Base-by-base conservation (phyloP, 2,888 invertebrate genomes). In the Strigamia transsilvanica region DNA sequence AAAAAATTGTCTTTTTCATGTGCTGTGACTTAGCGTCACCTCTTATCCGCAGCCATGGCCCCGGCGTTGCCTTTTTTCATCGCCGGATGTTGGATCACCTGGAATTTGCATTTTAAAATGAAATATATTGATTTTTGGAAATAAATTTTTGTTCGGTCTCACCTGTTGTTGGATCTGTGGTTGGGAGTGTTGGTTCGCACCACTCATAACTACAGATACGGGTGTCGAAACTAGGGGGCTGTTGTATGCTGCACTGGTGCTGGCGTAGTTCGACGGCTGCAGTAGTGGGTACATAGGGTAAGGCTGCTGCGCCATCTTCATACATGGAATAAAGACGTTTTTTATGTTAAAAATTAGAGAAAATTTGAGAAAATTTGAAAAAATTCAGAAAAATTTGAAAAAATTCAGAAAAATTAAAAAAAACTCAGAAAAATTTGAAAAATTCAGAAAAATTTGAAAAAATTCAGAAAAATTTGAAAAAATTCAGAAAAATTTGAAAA, bases 121-220 rank as follows among this genome's bases (percentile, higher is more conserved):
- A n/a, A n/a, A n/a, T n/a, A 13, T 66, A 23, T 27, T 66, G 10
- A 27, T 66, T 66, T 4, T 2, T 66, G 23, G 13, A 2, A 66
- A 9, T 23, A 9, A 2, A 51, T 51, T n/a, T 18, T n/a, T 7
- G 4, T 18, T 3, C 4, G 15, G 4, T 51, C 2, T 51, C n/a
- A 51, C 51, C 51, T 51, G 51, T 51, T 15, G 18, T 32, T 73
- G 27, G 6, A 73, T 2, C 73, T 73, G 73, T 73, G 23, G 73
- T n/a, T 73, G 73, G 1, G 61, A 61, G 10, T 61, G 61, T 23
- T 73, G 15, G 10, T 32, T 73, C 5, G 73, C 73, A 73, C 15
- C 32, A 32, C 73, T 73, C 73, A 73, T 73, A 73, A 73, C 73
- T 27, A 73, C 23, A 73, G 73, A 73, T 1, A 32, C 32, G 7